phyloP scores from a whole-genome alignment of 2,113 vertebrate species.

The Rostratula benghalensis region DNA sequence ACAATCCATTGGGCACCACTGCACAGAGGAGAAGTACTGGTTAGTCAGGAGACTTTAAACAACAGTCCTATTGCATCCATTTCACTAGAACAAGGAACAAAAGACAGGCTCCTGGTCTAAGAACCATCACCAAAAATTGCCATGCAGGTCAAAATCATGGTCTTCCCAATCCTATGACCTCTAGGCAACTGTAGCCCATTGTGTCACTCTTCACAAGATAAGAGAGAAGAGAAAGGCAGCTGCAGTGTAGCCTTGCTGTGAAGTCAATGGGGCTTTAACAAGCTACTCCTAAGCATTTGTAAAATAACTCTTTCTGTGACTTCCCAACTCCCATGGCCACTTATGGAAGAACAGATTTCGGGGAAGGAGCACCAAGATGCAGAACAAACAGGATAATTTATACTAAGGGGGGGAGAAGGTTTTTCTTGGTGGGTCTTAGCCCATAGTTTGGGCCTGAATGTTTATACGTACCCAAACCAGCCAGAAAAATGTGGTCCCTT shows the following conservation, averaged over 20 bases:
- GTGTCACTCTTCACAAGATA: background rate
- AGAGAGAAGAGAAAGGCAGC: background rate
- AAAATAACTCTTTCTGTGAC: background rate
- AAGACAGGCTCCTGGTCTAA: background rate
- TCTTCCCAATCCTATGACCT: background rate
- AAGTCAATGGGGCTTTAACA: background rate
- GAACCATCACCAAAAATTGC: background rate
- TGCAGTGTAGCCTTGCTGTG: background rate
- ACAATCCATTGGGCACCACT: background rate
- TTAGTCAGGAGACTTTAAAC: background rate
- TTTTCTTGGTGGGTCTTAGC: background rate
- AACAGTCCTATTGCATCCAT: accelerated
- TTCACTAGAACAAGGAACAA: background rate
- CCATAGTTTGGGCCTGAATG: background rate
- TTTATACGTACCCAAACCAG: background rate
- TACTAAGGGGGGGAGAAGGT: background rate
- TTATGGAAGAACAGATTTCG: background rate
- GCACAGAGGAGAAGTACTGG: background rate
- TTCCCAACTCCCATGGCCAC: background rate
- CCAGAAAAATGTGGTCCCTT: background rate
- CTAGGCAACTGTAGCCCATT: background rate
- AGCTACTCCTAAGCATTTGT: background rate
- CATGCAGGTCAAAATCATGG: accelerated
- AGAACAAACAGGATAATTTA: background rate
- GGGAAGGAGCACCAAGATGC: background rate